Conservation (phyloP, 2,888 invertebrate species). For the Cactoblastis cactorum region DNA sequence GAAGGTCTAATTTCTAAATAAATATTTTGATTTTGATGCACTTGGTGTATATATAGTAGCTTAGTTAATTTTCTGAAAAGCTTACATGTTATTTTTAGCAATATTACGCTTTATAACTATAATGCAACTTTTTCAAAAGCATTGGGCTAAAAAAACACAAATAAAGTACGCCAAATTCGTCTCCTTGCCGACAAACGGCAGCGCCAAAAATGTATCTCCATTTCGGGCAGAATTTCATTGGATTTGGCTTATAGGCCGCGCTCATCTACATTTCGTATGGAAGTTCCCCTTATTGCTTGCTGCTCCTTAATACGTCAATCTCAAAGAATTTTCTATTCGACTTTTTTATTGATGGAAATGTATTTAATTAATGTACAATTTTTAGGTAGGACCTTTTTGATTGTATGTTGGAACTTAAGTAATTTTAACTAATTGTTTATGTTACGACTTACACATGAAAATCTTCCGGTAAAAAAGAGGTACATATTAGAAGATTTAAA, state of each 20-base stretch:
- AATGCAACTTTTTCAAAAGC: not conserved
- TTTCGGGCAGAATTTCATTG: conserved; percentile 39
- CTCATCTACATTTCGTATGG: conserved; percentile 36
- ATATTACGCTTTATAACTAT: no score
- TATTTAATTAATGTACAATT: not conserved
- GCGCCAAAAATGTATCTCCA: conserved; percentile 38
- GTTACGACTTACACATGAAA: no score
- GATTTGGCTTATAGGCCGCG: conserved; percentile 39
- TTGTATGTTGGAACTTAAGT: not conserved
- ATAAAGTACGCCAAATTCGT: conserved; percentile 22
- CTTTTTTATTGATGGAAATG: not conserved
- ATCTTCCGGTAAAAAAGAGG: no score
- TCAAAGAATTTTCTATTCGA: conserved; percentile 1
- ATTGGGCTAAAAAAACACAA: not conserved
- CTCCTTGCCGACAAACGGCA: conserved; percentile 22
- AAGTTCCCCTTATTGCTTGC: conserved; percentile 29
- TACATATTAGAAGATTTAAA: no score
- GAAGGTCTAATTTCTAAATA: no score
- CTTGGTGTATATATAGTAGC: no score
- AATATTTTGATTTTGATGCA: no score
- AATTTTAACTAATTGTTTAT: no score
- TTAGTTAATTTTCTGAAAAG: no score
- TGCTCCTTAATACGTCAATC: conserved; percentile 19
- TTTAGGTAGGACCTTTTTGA: not conserved
- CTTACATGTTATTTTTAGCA: no score